Conservation (phyloP, 2,113 vertebrate species). For the zebrafish (Danio rerio) region DNA sequence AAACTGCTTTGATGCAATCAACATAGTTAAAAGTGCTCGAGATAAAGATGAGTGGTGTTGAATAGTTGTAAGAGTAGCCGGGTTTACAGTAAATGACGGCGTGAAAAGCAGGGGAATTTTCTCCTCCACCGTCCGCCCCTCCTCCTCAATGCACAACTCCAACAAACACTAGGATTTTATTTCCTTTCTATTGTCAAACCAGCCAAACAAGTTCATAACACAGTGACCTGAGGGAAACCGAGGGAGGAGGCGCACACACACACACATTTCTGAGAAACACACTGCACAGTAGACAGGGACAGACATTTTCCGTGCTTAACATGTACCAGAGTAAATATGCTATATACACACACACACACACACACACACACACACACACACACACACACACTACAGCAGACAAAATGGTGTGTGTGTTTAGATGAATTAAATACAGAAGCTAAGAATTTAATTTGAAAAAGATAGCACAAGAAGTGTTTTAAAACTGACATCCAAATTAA, state of each 20-base stretch:
- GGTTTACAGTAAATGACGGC: neutral
- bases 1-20: too few relatives aligned
- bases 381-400: neutral
- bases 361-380: too few relatives aligned
- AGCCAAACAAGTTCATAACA: constrained; percentile 74
- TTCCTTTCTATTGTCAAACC: constrained; percentile 77
- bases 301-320: neutral
- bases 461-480: too few relatives aligned
- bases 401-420: neutral
- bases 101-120: constrained; percentile 29
- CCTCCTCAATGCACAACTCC: constrained; percentile 54
- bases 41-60: too few relatives aligned
- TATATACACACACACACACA: too few relatives aligned
- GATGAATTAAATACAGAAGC: constrained; percentile 36
- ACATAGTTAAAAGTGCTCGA: too few relatives aligned
- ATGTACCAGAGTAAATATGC: neutral
- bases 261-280: constrained; percentile 21
- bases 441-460: neutral
- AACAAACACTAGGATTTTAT: constrained; percentile 72
- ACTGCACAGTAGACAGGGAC: neutral
- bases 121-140: constrained; percentile 4
- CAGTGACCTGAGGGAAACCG: constrained; percentile 54
- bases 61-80: too few relatives aligned
- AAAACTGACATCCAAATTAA: too few relatives aligned
- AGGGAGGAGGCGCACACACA: constrained; percentile 6